Conservation (phyloP, 1,140 invertebrate species). For the Cephus cinctus region DNA sequence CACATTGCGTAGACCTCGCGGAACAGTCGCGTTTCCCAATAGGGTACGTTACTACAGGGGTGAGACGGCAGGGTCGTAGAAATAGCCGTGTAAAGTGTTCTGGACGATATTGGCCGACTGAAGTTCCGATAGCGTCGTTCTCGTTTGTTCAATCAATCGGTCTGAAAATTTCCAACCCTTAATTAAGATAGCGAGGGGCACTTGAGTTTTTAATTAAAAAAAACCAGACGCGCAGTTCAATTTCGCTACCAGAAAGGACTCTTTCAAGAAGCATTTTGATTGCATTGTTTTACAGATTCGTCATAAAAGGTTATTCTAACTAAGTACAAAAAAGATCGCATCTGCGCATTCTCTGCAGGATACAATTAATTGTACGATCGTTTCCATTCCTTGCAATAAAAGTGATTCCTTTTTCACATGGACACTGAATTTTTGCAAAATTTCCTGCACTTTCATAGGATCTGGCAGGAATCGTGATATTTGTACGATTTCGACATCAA, state of each 20-base stretch:
- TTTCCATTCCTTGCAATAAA: slow-evolving; percentile 83
- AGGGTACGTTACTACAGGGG: too few species aligned
- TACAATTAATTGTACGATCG: slow-evolving; percentile 81
- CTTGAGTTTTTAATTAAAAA: slow-evolving; percentile 50
- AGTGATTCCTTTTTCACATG: slow-evolving; percentile 76
- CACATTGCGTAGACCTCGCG: too few species aligned
- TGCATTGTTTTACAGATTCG: slow-evolving; percentile 93
- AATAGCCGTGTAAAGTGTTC: slow-evolving; percentile 31
- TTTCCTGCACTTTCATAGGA: slow-evolving; percentile 89
- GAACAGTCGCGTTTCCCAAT: too few species aligned
- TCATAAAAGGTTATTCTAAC: slow-evolving; percentile 89
- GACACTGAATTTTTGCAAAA: slow-evolving; percentile 83
- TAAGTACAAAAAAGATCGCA: slow-evolving; percentile 78
- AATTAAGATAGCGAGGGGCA: slow-evolving; percentile 47
- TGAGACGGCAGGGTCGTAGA: too few species aligned
- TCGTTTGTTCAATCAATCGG: slow-evolving; percentile 45
- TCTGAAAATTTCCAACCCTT: slow-evolving; percentile 44
- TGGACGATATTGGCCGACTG: slow-evolving; percentile 23
- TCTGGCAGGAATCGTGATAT: slow-evolving; percentile 83
- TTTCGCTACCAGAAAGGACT: too few species aligned
- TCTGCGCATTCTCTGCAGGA: slow-evolving; percentile 89
- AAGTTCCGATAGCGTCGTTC: too few species aligned
- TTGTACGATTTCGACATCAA: slow-evolving; percentile 62
- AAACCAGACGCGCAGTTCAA: slow-evolving; percentile 27
- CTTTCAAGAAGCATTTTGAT: slow-evolving; percentile 93